These are phyloP conservation scores for Lepidotrigona ventralis DNA, from an alignment of 1,140 invertebrate genomes.

Conservation along the genomic window DNA sequence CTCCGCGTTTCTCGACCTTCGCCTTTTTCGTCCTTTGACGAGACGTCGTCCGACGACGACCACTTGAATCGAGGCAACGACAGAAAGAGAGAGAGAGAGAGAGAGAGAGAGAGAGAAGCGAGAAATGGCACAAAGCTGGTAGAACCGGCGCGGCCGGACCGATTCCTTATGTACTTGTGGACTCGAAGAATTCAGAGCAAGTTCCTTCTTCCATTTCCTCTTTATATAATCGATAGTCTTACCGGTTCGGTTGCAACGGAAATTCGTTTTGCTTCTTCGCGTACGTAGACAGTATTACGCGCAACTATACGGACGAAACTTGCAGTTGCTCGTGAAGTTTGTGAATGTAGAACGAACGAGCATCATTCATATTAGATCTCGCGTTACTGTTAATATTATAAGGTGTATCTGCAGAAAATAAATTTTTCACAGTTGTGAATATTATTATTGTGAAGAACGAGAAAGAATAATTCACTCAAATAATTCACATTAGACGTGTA, in stretches of 20 bases:
- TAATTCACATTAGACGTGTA: too few species aligned
- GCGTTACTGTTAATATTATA: too few species aligned
- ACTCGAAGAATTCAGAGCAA: not conserved
- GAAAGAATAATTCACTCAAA: too few species aligned
- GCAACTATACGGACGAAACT: too few species aligned
- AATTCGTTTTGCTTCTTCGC: not conserved
- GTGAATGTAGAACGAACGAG: too few species aligned
- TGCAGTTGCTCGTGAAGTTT: too few species aligned
- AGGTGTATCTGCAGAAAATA: too few species aligned
- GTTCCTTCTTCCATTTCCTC: not conserved
- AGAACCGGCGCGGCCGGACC: not conserved
- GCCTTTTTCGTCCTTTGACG: conserved; percentile 49
- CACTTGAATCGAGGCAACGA: not conserved
- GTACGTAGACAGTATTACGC: too few species aligned
- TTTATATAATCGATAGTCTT: not conserved
- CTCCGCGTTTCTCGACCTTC: conserved; percentile 15
- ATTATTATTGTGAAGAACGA: too few species aligned
- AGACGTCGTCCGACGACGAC: not conserved
- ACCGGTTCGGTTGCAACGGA: not conserved
- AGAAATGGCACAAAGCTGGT: not conserved
- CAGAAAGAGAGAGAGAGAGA: not conserved
- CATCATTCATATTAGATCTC: too few species aligned
- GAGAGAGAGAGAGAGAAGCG: not conserved
- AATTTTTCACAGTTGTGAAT: too few species aligned
- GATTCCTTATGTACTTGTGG: not conserved